Evolutionary conservation across 2,888 invertebrate genomes (phyloP).

Genomic region (Tenodera sinensis): DNA sequence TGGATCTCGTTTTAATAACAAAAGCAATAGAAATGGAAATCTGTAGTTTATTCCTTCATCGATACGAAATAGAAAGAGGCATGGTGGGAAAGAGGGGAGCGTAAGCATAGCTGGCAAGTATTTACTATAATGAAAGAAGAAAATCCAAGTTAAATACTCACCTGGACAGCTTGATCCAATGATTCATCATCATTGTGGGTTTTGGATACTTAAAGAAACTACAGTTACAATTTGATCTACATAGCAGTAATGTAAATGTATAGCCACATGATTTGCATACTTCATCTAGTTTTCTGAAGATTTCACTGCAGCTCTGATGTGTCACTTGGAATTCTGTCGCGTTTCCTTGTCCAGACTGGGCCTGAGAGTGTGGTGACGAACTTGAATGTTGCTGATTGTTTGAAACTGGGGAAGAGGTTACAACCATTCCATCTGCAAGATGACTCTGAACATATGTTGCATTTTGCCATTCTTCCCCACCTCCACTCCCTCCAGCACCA

Average conservation of each 20-base stretch:
- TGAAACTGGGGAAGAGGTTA: conserved; percentile 20
- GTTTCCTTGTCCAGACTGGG: conserved; percentile 1
- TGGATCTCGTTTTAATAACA: too few relatives aligned
- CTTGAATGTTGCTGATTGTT: not conserved
- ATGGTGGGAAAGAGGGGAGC: too few relatives aligned
- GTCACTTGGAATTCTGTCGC: conserved; percentile 1
- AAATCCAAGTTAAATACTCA: too few relatives aligned
- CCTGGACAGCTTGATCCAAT: too few relatives aligned
- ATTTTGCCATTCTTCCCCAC: conserved; percentile 25
- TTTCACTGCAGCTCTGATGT: conserved; percentile 33
- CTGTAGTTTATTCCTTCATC: too few relatives aligned
- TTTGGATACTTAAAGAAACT: too few relatives aligned
- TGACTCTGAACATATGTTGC: conserved; percentile 22
- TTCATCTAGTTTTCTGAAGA: conserved; percentile 58
- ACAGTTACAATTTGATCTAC: not conserved
- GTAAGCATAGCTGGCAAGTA: too few relatives aligned
- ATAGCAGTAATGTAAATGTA: not conserved
- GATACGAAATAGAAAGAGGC: too few relatives aligned
- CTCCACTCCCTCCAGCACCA: not conserved
- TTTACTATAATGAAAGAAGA: too few relatives aligned
- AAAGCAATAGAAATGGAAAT: too few relatives aligned
- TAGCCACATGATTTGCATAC: conserved; percentile 20
- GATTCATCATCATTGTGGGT: too few relatives aligned
- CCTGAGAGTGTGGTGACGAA: conserved; percentile 6
- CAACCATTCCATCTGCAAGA: conserved; percentile 24